Percentiles rank a stretch among this genome's conserved stretches.
These are phyloP conservation scores for Drosophila rhopaloa DNA, from an alignment of 1,140 invertebrate genomes.

Conservation along the genomic window DNA sequence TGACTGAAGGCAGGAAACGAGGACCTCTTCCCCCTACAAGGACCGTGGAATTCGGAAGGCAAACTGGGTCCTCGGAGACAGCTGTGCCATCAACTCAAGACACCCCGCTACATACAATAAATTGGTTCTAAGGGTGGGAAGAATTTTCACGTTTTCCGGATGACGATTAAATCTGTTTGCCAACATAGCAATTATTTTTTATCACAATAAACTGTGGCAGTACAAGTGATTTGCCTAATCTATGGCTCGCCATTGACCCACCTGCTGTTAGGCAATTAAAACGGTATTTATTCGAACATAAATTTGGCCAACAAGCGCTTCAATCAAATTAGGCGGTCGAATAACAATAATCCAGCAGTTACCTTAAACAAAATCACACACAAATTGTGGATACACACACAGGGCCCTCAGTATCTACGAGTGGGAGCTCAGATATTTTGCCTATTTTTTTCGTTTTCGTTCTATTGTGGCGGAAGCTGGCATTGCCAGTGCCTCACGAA, in stretches of 20 bases:
- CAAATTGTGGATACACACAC: conserved; percentile 32
- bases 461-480: conserved; percentile 61
- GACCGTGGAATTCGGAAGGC: conserved; percentile 19
- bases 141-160: conserved; percentile 12
- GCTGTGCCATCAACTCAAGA: conserved; percentile 15
- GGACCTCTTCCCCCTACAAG: conserved; percentile 9
- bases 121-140: conserved; percentile 1
- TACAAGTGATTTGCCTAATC: conserved; percentile 3
- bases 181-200: conserved; percentile 35
- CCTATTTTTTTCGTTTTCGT: conserved; percentile 59
- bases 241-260: neutral
- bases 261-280: conserved; percentile 60
- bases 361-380: conserved; percentile 20
- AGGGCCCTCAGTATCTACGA: conserved; percentile 38
- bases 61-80: neutral
- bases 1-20: conserved; percentile 42
- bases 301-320: conserved; percentile 54
- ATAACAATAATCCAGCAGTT: conserved; percentile 48
- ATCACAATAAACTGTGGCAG: conserved; percentile 19
- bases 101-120: conserved; percentile 9
- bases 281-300: conserved; percentile 60
- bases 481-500: conserved; percentile 17
- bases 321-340: conserved; percentile 43
- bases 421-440: conserved; percentile 53
- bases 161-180: conserved; percentile 26